A percentile compares a stretch with the other conserved stretches of the same genome.
Evolutionary conservation across 2,797 vertebrate species (phyloP).

Genomic region (Notamacropus eugenii): DNA sequence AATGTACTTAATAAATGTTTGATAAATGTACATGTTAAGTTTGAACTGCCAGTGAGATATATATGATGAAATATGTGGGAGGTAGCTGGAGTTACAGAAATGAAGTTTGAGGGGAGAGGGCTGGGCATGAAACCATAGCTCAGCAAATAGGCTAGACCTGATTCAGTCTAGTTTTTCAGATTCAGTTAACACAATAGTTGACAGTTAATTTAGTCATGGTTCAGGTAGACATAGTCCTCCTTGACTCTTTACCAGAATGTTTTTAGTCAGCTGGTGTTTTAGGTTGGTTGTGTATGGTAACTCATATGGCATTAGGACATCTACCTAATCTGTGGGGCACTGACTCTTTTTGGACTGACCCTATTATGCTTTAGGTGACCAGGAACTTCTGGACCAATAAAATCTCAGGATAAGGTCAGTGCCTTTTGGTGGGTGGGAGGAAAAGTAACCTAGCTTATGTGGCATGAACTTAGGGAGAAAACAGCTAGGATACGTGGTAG

Average conservation of each 20-base stretch:
- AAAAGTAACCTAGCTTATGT: background rate
- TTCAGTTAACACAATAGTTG: background rate
- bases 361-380: background rate
- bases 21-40: background rate
- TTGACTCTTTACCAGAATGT: background rate
- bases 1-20: constrained; percentile 3
- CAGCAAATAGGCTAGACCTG: background rate
- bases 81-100: background rate
- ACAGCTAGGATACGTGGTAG: background rate
- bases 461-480: background rate
- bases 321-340: background rate
- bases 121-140: background rate
- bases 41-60: background rate
- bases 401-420: background rate
- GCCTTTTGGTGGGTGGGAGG: background rate
- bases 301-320: background rate
- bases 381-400: background rate
- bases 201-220: background rate
- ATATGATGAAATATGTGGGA: background rate
- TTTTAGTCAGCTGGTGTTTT: background rate
- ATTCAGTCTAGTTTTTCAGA: background rate
- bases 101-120: background rate
- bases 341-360: background rate
- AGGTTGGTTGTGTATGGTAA: background rate
- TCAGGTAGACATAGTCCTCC: background rate